Conservation (phyloP, 2,888 invertebrate species). For the Phalera bucephala region DNA sequence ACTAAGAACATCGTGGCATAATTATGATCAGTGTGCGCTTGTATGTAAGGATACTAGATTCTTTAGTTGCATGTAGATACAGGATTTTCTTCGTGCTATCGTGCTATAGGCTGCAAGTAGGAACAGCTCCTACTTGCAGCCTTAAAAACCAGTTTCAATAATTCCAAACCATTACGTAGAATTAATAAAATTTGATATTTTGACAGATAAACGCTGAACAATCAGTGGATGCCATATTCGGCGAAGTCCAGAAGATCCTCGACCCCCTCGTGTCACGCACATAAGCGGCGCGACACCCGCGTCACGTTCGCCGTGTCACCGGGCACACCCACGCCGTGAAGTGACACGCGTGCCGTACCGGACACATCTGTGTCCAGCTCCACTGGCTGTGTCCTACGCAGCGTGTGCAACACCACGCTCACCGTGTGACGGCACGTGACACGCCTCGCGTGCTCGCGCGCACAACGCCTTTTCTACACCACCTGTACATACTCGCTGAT, state of each 20-base stretch:
- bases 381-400: not conserved
- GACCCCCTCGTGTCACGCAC: constrained; percentile 72
- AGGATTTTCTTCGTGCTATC: no score
- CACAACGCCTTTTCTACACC: constrained; percentile 7
- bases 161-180: no score
- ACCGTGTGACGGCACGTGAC: not conserved
- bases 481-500: constrained; percentile 33
- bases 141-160: no score
- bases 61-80: no score
- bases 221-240: constrained; percentile 89
- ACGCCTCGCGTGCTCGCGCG: not conserved
- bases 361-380: not conserved
- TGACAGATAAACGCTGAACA: constrained; percentile 92
- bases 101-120: no score
- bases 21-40: no score
- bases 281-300: not conserved
- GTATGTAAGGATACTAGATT: no score
- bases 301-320: no score
- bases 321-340: no score
- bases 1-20: no score
- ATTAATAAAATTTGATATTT: not conserved
- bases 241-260: constrained; percentile 84
- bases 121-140: no score
- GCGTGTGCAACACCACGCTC: not conserved
- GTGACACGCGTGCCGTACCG: not conserved